Evolutionary conservation across 2,113 vertebrate genomes (phyloP), one percentile per base, ranked within the genome.

Genomic region (Atherinomorus stipes): DNA sequence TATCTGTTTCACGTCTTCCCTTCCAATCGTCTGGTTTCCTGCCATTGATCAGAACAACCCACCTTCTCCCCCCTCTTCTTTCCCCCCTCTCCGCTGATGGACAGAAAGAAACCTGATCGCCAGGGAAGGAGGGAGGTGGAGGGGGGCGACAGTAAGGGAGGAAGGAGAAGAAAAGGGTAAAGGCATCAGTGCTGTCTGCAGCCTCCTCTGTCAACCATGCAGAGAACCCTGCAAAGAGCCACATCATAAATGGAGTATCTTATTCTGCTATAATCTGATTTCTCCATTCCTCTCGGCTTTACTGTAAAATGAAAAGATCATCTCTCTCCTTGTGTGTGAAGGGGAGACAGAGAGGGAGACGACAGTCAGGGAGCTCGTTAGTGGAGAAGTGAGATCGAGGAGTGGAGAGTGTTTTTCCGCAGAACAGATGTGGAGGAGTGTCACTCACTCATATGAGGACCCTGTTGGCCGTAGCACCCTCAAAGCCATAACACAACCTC

Each of bases 1-100:
- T 96, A 94, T 97, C 96, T 96, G 94, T 96, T 97, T 96, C 96
- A 96, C 94, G 95, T 96, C 97, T 96, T 96, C 96, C 90, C 95
- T 95, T 96, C 94, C 94, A 94, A 97, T 97, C 94, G 92, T 90
- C 94, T 93, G 90, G 94, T 97, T 99, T 98, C 97, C 97, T 98
- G 96, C 92, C 96, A 97, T 98, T 97, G 98, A 99, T 98, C 96
- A 98, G 95, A 94, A 94, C 92, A 81, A 71, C 92, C 92, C 93
- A 70, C 91, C 93, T 94, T 94, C 95, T 90, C 91, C 91, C 7
- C 70, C 63, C 90, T 87, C 94, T 88, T 67, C 77, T 91, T 93
- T 91, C 91, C 92, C 72, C 69, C 93, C 91, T 89, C 80, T 93
- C 93, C 94, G 90, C 94, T 96, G 96, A 97, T 96, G 95, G 96